Percentiles rank a stretch among this genome's conserved stretches.
Conservation (phyloP, 1,140 invertebrate species). For the Drosophila baimaii region DNA sequence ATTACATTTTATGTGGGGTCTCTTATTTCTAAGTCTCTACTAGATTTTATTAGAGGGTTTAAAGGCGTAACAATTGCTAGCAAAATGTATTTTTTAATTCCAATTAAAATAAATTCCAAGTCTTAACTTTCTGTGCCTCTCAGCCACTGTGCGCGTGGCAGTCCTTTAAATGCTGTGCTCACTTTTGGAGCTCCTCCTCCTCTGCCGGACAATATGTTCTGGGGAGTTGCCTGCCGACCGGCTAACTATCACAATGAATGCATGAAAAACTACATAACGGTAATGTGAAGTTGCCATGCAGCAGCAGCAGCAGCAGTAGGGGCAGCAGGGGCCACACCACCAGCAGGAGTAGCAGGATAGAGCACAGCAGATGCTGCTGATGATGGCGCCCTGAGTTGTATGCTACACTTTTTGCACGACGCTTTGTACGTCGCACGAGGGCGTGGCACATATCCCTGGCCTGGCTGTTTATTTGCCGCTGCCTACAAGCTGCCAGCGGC, state of each 20-base stretch:
- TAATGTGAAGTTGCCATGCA: conserved; percentile 71
- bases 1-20: background rate
- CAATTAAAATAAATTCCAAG: no score
- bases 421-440: conserved; percentile 21
- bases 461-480: conserved; percentile 62
- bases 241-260: conserved; percentile 70
- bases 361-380: conserved; percentile 49
- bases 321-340: conserved; percentile 15
- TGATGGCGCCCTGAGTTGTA: conserved; percentile 52
- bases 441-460: conserved; percentile 41
- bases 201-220: conserved; percentile 57
- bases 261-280: conserved; percentile 77
- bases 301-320: conserved; percentile 26
- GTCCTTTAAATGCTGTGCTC: conserved; percentile 3
- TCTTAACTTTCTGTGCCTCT: no score
- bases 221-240: conserved; percentile 55
- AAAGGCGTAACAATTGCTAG: no score
- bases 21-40: no score
- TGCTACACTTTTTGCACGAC: conserved; percentile 57
- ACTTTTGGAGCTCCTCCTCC: conserved; percentile 14
- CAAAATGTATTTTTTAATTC: no score
- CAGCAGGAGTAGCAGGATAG: conserved; percentile 9
- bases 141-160: background rate
- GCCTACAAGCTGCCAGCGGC: conserved; percentile 51
- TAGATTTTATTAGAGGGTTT: no score